These are phyloP conservation scores for Tipula confusa DNA, from an alignment of 2,888 invertebrate species.

Conservation along the genomic window DNA sequence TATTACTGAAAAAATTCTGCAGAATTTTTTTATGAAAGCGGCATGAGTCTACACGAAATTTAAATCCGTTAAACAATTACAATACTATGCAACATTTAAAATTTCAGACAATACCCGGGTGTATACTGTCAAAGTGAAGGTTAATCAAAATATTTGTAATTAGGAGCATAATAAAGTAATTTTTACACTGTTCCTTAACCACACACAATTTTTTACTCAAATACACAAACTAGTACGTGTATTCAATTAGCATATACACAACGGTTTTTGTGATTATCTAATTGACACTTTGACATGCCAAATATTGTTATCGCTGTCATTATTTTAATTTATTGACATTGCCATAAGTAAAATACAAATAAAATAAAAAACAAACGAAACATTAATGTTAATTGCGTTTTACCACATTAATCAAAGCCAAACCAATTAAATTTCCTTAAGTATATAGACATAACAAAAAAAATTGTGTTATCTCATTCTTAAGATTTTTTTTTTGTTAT, in stretches of 20 bases:
- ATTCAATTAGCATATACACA: neutral
- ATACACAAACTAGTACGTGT: no score
- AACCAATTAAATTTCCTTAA: neutral
- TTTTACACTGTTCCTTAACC: no score
- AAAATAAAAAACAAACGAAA: neutral
- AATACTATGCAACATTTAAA: no score
- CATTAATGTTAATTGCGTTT: conserved; percentile 20
- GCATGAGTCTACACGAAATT: no score
- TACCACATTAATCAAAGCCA: neutral
- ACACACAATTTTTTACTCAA: no score
- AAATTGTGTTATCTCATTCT: conserved; percentile 6
- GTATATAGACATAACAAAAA: neutral
- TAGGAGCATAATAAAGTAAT: no score
- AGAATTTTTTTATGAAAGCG: no score
- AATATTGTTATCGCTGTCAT: conserved; percentile 20
- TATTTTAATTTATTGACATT: conserved; percentile 20
- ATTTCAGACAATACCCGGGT: no score
- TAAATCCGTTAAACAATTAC: no score
- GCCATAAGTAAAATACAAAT: neutral
- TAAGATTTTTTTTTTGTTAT: neutral
- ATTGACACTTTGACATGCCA: conserved; percentile 25
- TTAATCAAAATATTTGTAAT: no score
- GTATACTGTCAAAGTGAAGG: no score
- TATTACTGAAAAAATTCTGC: no score
- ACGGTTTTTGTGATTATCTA: neutral